Evolutionary conservation across 2,888 invertebrate species (phyloP), one percentile per base, ranked within the genome.

Genomic region (Diaphora mendica): DNA sequence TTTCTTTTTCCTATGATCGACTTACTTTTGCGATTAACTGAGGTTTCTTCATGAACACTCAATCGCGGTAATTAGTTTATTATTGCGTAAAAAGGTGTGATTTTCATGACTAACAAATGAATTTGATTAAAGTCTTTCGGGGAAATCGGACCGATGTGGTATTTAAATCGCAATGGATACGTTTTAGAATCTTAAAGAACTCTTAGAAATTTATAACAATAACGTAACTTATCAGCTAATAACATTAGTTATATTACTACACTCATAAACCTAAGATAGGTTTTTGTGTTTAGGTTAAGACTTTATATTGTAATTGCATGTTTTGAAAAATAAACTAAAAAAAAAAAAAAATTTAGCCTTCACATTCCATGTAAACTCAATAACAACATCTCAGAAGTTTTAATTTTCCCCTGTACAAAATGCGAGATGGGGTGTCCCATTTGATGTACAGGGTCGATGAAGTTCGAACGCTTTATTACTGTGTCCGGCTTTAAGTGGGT

Each of bases 401-500:
- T 93, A 93, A 95, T 95, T 94, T 93, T 92, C 91, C 90, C 91
- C 82, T 85, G 88, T 86, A 90, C 90, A 91, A 93, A 93, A 92
- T 91, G 91, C 89, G 91, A 91, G 88, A 92, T 93, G 93, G 95
- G 95, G 94, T 92, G 90, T 87, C 91, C 89, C 89, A 93, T 95
- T 95, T 94, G 94, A 94, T 94, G 95, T 94, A 93, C 94, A 93
- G 92, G 92, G 92, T 92, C 91, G 93, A 87, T 91, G 91, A 95
- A 95, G 93, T 95, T 95, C 94, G 94, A 92, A 94, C 94, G 95
- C 92, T 95, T 95, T 95, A 95, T 95, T 95, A 95, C 95, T 93
- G 94, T 95, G 95, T 95, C 95, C 95, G 94, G 95, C 94, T 94
- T 93, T 95, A 95, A 95, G 95, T 95, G 95, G 95, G 95, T 95